Evolutionary conservation across 2,113 vertebrate species (phyloP), one percentile per base, ranked within the genome.

Genomic region (Maccullochella peelii): DNA sequence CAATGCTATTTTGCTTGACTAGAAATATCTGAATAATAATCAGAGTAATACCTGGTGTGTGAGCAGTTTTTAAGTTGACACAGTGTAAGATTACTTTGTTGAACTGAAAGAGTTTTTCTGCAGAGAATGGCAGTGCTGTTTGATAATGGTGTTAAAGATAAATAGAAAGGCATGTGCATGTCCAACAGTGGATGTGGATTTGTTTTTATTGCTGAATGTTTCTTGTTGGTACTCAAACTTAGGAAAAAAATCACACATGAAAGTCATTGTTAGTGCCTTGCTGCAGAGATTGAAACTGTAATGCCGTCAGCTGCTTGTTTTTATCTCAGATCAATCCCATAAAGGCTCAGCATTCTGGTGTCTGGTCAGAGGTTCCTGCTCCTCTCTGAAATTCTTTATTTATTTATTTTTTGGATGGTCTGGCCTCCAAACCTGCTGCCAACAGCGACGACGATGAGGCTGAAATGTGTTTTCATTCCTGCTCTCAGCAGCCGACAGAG

Each of bases 361-460:
- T 77, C 75, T 85, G 71, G 58, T 82, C 76, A 71, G 71, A 83
- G 62, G 68, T 75, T 79, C 75, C 38, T n/a, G 58, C 66, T 86
- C 25, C 80, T 57, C 61, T 50, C 42, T 44, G 27, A 57, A 21
- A 58, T n/a, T n/a, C n/a, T n/a, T n/a, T n/a, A n/a, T n/a, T n/a
- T n/a, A n/a, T n/a, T n/a, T n/a, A n/a, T 61, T 52, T 72, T 47
- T 59, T 33, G 25, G 57, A 67, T 68, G 79, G 79, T 79, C 82
- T 67, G 54, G 83, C 79, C 79, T 85, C 83, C 76, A 68, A 73
- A 73, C 27, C 54, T 50, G 76, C 87, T 84, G 77, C 80, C 80
- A 81, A 57, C 63, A 74, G 77, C 57, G 3, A 30, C 25, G 65
- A 15, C 33, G 27, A 50, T 8, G 75, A 77, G 67, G 54, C 76